Base-by-base conservation (phyloP, 2,113 vertebrate genomes). In the Meleagris gallopavo region DNA sequence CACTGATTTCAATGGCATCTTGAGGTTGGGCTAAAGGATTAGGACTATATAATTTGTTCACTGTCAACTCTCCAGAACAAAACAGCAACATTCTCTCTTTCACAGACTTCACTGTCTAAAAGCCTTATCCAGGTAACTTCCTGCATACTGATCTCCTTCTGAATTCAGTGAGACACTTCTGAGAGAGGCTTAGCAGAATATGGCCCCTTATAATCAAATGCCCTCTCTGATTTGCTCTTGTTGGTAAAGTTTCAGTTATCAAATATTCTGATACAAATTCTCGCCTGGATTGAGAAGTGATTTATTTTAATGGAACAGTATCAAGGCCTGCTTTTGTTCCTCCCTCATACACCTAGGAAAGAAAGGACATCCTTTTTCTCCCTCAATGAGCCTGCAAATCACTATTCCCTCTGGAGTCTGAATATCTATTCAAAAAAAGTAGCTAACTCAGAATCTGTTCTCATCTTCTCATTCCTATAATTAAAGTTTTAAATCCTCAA, bases 401-500 rank as follows among this genome's bases (percentile, higher is more conserved):
- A 95, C 95, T 97, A 94, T 95, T 97, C 96, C 93, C 94, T 84
- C 90, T 90, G 94, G 96, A 97, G 93, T 97, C 95, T 95, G 96
- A 94, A 96, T 97, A 97, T 95, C 94, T 96, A 95, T 97, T 96
- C 95, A 96, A 95, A 97, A 96, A 96, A 96, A 94, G 94, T 95
- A 95, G 89, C 95, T 95, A 95, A 97, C 93, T 96, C 93, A 93
- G 85, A 97, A 95, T 97, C 89, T 96, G 94, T 95, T 96, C 96
- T 95, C 96, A 96, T 97, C 96, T 97, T 91, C 94, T 86, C 69
- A 3, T 95, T 96, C 95, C 65, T 91, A 93, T 97, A 97, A 97
- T 97, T 97, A 97, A 97, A 97, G 96, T 97, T 97, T 94, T 95
- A 97, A 97, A 97, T 96, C 95, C 96, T 97, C 93, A 95, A 48